A percentile compares a stretch with the other conserved stretches of the same genome.
Evolutionary conservation across 2,888 invertebrate genomes (phyloP).

Genomic region (Galerucella nymphaeae): DNA sequence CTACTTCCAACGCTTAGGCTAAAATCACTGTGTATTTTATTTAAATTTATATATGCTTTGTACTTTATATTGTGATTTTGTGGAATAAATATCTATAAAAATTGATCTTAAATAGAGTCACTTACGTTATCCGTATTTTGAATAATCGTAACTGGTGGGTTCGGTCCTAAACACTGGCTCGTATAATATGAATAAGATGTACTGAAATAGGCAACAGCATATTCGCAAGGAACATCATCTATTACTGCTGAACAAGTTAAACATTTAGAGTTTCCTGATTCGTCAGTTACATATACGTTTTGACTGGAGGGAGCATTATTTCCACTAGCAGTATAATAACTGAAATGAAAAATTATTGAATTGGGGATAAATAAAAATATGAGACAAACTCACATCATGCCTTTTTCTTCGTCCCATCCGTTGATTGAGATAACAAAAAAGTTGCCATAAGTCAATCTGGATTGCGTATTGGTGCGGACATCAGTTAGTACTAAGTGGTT

Average conservation of each 20-base stretch:
- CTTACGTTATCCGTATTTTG: slow-evolving; percentile 60
- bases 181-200: slow-evolving; percentile 73
- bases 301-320: slow-evolving; percentile 74
- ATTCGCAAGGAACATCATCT: slow-evolving; percentile 69
- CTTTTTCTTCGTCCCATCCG: slow-evolving; percentile 71
- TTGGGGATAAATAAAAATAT: too few species aligned
- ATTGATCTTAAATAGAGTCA: slow-evolving; percentile 44
- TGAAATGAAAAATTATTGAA: slow-evolving; percentile 57
- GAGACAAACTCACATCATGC: slow-evolving; percentile 67
- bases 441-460: slow-evolving; percentile 69
- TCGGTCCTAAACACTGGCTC: slow-evolving; percentile 75
- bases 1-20: too few species aligned
- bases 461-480: slow-evolving; percentile 51
- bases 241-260: slow-evolving; percentile 75
- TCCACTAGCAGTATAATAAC: slow-evolving; percentile 79
- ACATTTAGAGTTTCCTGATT: slow-evolving; percentile 65
- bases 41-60: too few species aligned
- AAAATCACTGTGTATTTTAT: too few species aligned
- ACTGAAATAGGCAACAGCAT: slow-evolving; percentile 71
- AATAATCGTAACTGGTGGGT: slow-evolving; percentile 70
- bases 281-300: slow-evolving; percentile 71
- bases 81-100: too few species aligned
- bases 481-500: slow-evolving; percentile 57
- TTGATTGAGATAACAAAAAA: slow-evolving; percentile 71
- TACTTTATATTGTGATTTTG: too few species aligned